phyloP scores from a whole-genome alignment of 2,797 vertebrate genomes.

The Sebastes oblongus region DNA sequence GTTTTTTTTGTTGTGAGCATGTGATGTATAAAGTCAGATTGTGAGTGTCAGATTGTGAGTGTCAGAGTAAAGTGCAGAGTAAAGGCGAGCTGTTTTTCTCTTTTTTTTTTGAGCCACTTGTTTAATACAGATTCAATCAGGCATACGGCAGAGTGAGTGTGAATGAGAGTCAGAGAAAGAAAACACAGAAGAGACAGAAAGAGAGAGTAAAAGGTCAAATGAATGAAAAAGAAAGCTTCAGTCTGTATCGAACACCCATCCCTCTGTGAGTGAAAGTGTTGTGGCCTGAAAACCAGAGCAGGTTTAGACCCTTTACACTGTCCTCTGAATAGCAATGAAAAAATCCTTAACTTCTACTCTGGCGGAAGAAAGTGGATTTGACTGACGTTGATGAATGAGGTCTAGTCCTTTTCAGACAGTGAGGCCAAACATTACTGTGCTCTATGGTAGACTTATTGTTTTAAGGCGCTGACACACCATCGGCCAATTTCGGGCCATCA shows the following conservation, averaged over 20 bases:
- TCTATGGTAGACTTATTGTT: neutral
- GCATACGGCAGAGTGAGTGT: slow-evolving; percentile 38
- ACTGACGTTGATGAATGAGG: neutral
- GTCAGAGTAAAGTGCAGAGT: slow-evolving; percentile 1
- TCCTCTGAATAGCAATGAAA: neutral
- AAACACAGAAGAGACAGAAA: neutral
- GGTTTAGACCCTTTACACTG: neutral
- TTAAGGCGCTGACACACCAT: neutral
- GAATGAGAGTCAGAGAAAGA: neutral
- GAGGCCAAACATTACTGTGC: neutral
- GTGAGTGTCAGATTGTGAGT: neutral
- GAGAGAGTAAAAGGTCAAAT: slow-evolving; percentile 10
- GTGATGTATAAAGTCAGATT: slow-evolving; percentile 25
- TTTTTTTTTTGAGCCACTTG: slow-evolving; percentile 25
- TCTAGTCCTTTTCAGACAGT: neutral
- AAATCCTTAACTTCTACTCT: neutral
- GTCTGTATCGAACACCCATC: neutral
- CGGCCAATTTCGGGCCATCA: neutral
- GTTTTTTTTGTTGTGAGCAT: slow-evolving; percentile 22
- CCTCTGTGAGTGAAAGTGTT: neutral
- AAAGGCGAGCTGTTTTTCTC: slow-evolving; percentile 5
- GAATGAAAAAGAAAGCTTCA: neutral
- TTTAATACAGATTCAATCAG: slow-evolving; percentile 67
- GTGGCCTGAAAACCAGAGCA: neutral
- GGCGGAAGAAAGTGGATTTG: neutral